Evolutionary conservation across 2,113 vertebrate species (phyloP), one percentile per base, ranked within the genome.

Genomic region (Enhydra lutris): DNA sequence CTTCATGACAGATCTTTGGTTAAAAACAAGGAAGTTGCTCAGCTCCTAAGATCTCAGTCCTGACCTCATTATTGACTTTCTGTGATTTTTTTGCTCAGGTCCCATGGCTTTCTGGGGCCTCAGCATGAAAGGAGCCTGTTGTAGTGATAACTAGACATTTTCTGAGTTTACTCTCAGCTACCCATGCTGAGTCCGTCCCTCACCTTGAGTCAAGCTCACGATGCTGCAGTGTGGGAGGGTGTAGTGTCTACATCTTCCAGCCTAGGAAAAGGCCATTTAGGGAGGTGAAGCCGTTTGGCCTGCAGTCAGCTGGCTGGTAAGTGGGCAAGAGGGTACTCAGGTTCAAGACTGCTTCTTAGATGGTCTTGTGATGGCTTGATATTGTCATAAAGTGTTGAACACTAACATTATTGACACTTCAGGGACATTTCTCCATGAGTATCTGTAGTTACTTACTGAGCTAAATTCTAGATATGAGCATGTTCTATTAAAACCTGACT

Each of bases 151-250:
- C 45, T 2, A 55, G 42, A 78, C 36, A 36, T 31, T 42, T 83
- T 29, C 42, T 0, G 0, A 34, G 57, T 78, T 50, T 29, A 9
- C 18, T n/a, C 36, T 78, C 0, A 26, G 74, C 47, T 42, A 7
- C 15, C 7, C 39, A 1, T 1, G 7, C 6, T 10, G 45, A 29
- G 24, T 26, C 81, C 1, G 0, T 1, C 21, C 11, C 61, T 67
- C n/a, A 21, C 23, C 71, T 52, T 3, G 0, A 0, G 29, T n/a
- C 69, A 24, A 1, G 11, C 2, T 80, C 52, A 57, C 5, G 7
- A 13, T 1, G 50, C 47, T 12, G 39, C 8, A 1, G 0, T 2
- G 17, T 1, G 1, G 42, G n/a, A 45, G 47, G 36, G 9, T 3
- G 6, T 1, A 6, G 29, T 1, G 7, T 34, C 69, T 67, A 9